phyloP scores from a whole-genome alignment of 2,113 vertebrate species.

The Columba livia region DNA sequence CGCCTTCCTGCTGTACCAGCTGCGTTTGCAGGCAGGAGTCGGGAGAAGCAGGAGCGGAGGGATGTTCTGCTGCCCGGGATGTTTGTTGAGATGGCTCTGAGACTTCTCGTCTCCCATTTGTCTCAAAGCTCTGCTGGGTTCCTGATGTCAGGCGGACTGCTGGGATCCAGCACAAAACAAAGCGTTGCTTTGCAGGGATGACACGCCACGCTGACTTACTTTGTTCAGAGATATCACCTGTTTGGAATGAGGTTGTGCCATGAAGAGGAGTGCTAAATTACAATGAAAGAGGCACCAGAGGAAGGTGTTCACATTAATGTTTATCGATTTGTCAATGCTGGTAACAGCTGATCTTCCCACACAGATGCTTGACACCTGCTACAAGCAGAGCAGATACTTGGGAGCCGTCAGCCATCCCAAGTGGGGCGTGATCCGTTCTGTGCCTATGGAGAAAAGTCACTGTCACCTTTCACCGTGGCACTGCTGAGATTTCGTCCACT shows the following conservation, averaged over 20 bases:
- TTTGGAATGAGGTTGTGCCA: not conserved
- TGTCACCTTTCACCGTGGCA: not conserved
- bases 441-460: rapidly evolving
- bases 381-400: not conserved
- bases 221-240: rapidly evolving
- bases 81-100: not conserved
- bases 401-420: not conserved
- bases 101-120: not conserved
- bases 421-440: rapidly evolving
- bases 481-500: not conserved
- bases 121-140: not conserved
- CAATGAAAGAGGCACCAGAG: not conserved
- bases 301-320: not conserved
- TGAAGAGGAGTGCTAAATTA: not conserved
- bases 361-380: not conserved
- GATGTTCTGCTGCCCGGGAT: not conserved
- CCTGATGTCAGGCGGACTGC: not conserved
- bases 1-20: not conserved
- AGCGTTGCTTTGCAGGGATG: not conserved
- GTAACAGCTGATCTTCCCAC: not conserved
- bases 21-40: not conserved
- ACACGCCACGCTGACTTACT: rapidly evolving
- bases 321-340: not conserved
- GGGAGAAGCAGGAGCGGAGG: rapidly evolving
- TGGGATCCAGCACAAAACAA: not conserved